Percentiles rank a stretch among this genome's conserved stretches.
These are phyloP conservation scores for Creontiades dilutus DNA, from an alignment of 2,888 invertebrate species.

Conservation along the genomic window DNA sequence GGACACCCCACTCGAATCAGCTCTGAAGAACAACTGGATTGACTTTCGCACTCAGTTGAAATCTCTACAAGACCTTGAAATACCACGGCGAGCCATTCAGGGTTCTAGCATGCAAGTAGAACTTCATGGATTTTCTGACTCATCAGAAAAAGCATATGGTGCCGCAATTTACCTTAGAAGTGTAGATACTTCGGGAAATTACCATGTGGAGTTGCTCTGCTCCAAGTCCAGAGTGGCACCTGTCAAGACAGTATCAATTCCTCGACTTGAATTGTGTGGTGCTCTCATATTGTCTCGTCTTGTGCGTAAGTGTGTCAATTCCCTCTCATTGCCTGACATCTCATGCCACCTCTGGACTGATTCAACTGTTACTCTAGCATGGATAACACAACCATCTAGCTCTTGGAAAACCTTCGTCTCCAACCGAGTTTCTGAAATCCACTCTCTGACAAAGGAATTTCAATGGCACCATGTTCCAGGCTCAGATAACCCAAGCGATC, in stretches of 20 bases:
- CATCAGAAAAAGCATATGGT: conserved; percentile 66
- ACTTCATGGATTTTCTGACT: conserved; percentile 65
- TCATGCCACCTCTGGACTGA: conserved; percentile 64
- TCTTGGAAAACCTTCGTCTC: conserved; percentile 64
- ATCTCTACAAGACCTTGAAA: not conserved
- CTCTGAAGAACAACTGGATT: not conserved
- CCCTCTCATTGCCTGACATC: not conserved
- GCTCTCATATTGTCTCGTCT: conserved; percentile 13
- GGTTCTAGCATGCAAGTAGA: not conserved
- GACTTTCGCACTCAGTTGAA: not conserved
- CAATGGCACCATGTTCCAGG: conserved; percentile 51
- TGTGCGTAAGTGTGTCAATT: not conserved
- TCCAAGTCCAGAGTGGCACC: conserved; percentile 68
- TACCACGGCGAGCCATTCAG: not conserved
- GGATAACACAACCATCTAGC: conserved; percentile 42
- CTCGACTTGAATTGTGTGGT: conserved; percentile 61
- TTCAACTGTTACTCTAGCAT: conserved; percentile 58
- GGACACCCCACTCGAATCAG: not conserved
- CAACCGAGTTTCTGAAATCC: conserved; percentile 64
- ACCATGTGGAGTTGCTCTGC: conserved; percentile 5
- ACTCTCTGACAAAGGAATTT: not conserved
- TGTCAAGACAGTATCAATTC: conserved; percentile 31
- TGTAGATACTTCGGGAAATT: not conserved
- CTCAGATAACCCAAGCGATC: conserved; percentile 55
- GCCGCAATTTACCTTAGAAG: conserved; percentile 46